A percentile compares a stretch with the other conserved stretches of the same genome.
These are phyloP conservation scores for Neostethus bicornis DNA, from an alignment of 2,797 vertebrate genomes.

Conservation along the genomic window DNA sequence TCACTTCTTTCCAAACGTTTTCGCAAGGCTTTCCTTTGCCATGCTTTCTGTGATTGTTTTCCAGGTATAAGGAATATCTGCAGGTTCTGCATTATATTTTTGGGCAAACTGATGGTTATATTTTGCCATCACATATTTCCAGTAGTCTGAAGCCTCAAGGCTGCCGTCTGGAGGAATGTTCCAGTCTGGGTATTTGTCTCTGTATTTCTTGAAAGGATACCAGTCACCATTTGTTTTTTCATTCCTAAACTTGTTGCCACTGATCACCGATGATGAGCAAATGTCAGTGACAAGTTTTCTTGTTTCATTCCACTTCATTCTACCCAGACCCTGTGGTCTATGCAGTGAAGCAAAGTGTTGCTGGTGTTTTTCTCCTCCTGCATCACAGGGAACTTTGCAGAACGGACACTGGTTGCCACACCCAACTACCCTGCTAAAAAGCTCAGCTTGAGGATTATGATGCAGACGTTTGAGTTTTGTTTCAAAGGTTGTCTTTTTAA, in stretches of 20 bases:
- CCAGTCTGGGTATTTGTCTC: too few species aligned
- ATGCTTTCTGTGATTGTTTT: too few species aligned
- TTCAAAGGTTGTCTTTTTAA: not conserved
- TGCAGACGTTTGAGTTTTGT: slow-evolving; percentile 10
- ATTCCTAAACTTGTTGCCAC: fast-evolving
- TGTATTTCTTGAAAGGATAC: too few species aligned
- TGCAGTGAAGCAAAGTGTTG: slow-evolving; percentile 57
- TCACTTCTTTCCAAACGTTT: too few species aligned
- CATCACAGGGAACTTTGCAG: slow-evolving; percentile 70
- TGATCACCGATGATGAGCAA: slow-evolving; percentile 51
- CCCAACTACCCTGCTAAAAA: slow-evolving; percentile 65
- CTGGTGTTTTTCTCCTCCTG: slow-evolving; percentile 44
- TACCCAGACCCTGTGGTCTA: slow-evolving; percentile 47
- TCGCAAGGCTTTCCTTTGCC: too few species aligned
- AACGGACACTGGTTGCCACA: slow-evolving; percentile 72
- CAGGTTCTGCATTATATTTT: too few species aligned
- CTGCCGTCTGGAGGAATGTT: too few species aligned
- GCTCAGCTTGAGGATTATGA: slow-evolving; percentile 59
- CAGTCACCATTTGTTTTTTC: too few species aligned
- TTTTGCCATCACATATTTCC: too few species aligned
- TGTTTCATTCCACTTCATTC: fast-evolving
- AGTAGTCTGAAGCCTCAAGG: too few species aligned
- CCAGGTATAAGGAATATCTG: too few species aligned
- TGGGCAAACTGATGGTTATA: too few species aligned
- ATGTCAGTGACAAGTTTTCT: slow-evolving; percentile 20